Evolutionary conservation across 92 coral and sea anemone genomes (phyloP), one percentile per base, ranked within the genome.

Genomic region (Plumapathes pennacea): DNA sequence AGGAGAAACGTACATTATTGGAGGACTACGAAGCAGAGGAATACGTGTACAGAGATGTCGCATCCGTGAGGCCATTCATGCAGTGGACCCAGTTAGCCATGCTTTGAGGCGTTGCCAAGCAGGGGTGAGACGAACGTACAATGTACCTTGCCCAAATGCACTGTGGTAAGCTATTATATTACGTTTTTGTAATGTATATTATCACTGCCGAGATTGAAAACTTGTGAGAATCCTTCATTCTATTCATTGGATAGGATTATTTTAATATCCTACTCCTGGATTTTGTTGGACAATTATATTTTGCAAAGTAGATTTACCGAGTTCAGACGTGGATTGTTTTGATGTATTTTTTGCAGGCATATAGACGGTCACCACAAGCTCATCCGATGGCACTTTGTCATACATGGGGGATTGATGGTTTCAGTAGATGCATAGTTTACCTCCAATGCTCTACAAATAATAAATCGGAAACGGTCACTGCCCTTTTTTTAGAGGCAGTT

Each of bases 21-120:
- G 71, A 15, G 71, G 71, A 26, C 70, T 50, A 37, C 49, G 46
- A 34, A 67, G 52, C 32, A 51, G 74, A 63, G 74, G 46, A 11
- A 29, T 74, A 13, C 74, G 54, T 42, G 82, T 75, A 20, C 75
- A 75, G 57, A 50, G 76, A 61, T 53, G 58, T 40, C 76, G 76
- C 25, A 26, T 75, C 44, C 72, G 82, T 21, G 64, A 66, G n/a
- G 67, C 82, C 23, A 75, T 75, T 20, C 36, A 55, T 34, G 38
- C 46, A 29, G 76, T 75, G 18, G 82, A 75, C 65, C 82, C 82
- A 45, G 60, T 75, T 19, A 76, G 83, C 28, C 66, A 76, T 55
- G 83, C 83, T 26, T 43, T 76, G 6, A 48, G 83, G 44, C 65
- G 83, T 11, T 52, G 67, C 25, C 25, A 48, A 31, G 54, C 67